A percentile compares a stretch with the other conserved stretches of the same genome.
phyloP scores from a whole-genome alignment of 1,140 invertebrate genomes.

The Drosophila guanche region DNA sequence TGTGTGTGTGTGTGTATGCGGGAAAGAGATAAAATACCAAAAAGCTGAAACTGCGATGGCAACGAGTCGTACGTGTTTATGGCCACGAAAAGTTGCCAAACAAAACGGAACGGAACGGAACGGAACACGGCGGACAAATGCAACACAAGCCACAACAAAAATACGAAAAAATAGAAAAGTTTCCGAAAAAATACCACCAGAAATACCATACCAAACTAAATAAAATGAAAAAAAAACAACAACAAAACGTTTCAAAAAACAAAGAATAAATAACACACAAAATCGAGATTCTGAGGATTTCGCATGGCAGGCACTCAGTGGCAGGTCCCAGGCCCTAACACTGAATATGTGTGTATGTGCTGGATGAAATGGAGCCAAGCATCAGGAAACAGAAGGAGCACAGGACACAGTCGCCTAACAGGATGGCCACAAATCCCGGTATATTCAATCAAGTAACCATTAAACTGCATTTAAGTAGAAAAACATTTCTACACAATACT shows the following conservation, averaged over 20 bases:
- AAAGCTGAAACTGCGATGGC: slow-evolving; percentile 67
- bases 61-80: slow-evolving; percentile 75
- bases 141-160: slow-evolving; percentile 7
- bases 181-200: slow-evolving; percentile 10
- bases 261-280: slow-evolving; percentile 19
- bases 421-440: too few species aligned
- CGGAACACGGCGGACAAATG: slow-evolving; percentile 48
- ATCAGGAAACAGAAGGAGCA: too few species aligned
- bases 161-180: not conserved
- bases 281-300: slow-evolving; percentile 7
- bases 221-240: slow-evolving; percentile 1
- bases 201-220: not conserved
- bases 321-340: too few species aligned
- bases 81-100: slow-evolving; percentile 78
- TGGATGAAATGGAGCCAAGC: too few species aligned
- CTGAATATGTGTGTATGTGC: too few species aligned
- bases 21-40: slow-evolving; percentile 63
- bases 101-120: slow-evolving; percentile 72
- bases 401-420: too few species aligned
- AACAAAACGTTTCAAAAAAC: slow-evolving; percentile 17
- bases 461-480: too few species aligned
- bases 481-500: too few species aligned
- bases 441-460: too few species aligned
- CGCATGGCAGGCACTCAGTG: slow-evolving; percentile 10
- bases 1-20: slow-evolving; percentile 18